Evolutionary conservation across 2,113 vertebrate species (phyloP).

Genomic region (Melanerpes formicivorus): DNA sequence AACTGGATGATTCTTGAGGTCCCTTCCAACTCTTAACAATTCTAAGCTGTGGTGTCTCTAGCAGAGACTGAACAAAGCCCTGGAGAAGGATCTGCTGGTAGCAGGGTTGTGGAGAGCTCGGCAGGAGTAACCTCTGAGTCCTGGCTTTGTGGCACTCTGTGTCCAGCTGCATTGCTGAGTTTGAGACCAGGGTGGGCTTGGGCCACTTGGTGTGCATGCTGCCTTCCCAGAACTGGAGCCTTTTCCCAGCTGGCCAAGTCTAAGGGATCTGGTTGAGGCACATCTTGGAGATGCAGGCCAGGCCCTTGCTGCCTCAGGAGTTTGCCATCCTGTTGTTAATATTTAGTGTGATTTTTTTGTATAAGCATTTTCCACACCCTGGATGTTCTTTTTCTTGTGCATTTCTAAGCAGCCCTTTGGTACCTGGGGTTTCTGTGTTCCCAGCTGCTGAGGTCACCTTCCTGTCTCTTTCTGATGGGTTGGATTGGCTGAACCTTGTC

Average conservation of each 20-base stretch:
- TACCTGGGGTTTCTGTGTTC: neutral
- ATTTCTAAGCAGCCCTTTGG: neutral
- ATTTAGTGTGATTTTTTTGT: neutral
- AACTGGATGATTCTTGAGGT: too few relatives aligned
- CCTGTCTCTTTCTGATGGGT: neutral
- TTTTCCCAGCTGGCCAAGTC: neutral
- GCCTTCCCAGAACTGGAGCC: neutral
- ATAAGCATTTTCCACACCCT: neutral
- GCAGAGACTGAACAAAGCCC: neutral
- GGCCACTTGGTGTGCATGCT: neutral
- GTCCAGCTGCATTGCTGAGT: neutral
- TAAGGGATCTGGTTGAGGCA: neutral
- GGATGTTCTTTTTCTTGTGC: neutral
- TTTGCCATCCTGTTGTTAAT: accelerated
- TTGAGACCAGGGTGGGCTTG: accelerated
- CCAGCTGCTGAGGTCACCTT: neutral
- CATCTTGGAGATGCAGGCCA: neutral
- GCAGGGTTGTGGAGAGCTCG: neutral
- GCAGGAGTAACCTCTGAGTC: accelerated
- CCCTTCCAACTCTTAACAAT: too few relatives aligned
- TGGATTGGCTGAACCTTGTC: neutral
- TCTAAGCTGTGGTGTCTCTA: neutral
- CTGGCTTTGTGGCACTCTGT: accelerated
- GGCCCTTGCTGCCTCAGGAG: neutral
- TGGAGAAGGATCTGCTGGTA: neutral